phyloP scores from a whole-genome alignment of 2,113 vertebrate genomes.

The Halcyon malimbica region DNA sequence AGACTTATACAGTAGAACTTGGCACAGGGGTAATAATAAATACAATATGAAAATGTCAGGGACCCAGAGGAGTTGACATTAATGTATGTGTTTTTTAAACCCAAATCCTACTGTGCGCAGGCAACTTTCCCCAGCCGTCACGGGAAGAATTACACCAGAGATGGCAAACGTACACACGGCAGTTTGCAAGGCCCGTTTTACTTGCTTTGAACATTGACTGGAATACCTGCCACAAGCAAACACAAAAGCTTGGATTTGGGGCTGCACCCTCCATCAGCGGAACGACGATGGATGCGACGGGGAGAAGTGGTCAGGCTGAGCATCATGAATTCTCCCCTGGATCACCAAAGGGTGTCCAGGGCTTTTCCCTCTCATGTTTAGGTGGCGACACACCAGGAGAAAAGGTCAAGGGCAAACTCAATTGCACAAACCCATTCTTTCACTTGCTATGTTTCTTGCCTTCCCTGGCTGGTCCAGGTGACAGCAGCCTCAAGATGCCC shows the following conservation, averaged over 20 bases:
- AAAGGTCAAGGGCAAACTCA: background rate
- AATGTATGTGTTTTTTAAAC: slow-evolving; percentile 16
- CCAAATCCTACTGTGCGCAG: background rate
- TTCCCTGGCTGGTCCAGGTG: background rate
- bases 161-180: background rate
- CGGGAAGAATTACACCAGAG: background rate
- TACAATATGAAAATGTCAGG: slow-evolving; percentile 20
- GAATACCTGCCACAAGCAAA: background rate
- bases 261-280: background rate
- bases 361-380: background rate
- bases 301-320: background rate
- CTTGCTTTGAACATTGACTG: background rate
- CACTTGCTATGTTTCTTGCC: fast-evolving
- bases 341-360: background rate
- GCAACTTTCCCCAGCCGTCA: background rate
- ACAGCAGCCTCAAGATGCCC: background rate
- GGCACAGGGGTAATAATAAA: slow-evolving; percentile 35
- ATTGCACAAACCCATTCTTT: background rate
- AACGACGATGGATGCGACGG: background rate
- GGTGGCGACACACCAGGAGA: background rate
- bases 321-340: background rate
- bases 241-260: background rate
- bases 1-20: slow-evolving; percentile 41
- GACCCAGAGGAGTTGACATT: slow-evolving; percentile 20
- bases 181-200: background rate